phyloP scores from a whole-genome alignment of 2,888 invertebrate species.

The Diplolepis rosae region DNA sequence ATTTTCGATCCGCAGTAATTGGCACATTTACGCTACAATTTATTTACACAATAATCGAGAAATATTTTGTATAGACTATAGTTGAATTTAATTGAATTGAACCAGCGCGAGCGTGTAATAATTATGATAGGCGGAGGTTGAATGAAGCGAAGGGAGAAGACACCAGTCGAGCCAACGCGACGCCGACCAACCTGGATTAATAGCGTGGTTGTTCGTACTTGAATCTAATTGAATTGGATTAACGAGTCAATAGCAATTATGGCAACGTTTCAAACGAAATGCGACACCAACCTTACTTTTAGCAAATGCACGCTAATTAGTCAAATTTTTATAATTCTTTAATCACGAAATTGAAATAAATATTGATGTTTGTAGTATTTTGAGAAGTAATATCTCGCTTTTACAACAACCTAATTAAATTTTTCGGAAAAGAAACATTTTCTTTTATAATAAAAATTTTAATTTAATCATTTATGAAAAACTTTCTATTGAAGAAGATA shows the following conservation, averaged over 20 bases:
- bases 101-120: slow-evolving; percentile 50
- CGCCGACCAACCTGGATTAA: slow-evolving; percentile 43
- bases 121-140: slow-evolving; percentile 49
- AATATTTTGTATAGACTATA: slow-evolving; percentile 20
- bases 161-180: slow-evolving; percentile 27
- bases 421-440: too few relatives aligned
- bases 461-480: neutral
- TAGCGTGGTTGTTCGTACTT: slow-evolving; percentile 41
- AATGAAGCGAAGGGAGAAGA: slow-evolving; percentile 44
- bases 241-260: slow-evolving; percentile 48
- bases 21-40: too few relatives aligned
- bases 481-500: neutral
- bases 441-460: neutral
- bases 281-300: slow-evolving; percentile 19
- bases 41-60: neutral
- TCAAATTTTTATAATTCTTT: neutral
- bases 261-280: slow-evolving; percentile 29
- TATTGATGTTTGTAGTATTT: too few relatives aligned
- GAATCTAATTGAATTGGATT: slow-evolving; percentile 51
- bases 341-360: too few relatives aligned
- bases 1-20: too few relatives aligned
- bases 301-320: slow-evolving; percentile 23
- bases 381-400: neutral
- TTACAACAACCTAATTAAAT: neutral
- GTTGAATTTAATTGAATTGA: slow-evolving; percentile 51